phyloP scores from a whole-genome alignment of 2,113 vertebrate genomes.

The Verasper variegatus region DNA sequence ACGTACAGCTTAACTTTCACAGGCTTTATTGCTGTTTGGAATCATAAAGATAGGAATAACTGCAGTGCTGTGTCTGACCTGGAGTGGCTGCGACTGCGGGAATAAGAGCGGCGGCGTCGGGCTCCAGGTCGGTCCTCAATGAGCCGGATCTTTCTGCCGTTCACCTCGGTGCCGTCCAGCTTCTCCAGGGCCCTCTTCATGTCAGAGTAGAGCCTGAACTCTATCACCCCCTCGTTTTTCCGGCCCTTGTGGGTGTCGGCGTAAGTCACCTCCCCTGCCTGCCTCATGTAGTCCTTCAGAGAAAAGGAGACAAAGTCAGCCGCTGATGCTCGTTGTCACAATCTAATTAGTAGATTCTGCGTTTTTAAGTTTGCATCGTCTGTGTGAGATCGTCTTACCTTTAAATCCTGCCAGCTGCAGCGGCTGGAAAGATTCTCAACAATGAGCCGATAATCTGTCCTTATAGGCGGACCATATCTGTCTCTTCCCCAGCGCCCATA shows the following conservation, averaged over 20 bases:
- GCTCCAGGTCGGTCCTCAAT: constrained; percentile 96
- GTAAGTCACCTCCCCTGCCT: constrained; percentile 97
- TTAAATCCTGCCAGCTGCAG: constrained; percentile 98
- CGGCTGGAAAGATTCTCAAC: constrained; percentile 98
- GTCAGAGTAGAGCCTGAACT: constrained; percentile 96
- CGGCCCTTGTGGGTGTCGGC: constrained; percentile 96
- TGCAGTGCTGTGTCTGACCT: constrained; percentile 76
- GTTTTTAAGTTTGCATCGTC: too few species aligned
- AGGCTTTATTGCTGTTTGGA: too few species aligned
- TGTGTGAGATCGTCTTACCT: constrained; percentile 81
- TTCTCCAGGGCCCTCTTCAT: constrained; percentile 99
- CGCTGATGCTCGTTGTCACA: too few species aligned
- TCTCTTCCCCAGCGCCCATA: constrained; percentile 95
- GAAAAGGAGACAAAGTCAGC: background rate
- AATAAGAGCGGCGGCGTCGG: constrained; percentile 90
- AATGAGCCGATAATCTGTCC: constrained; percentile 97
- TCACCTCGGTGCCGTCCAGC: constrained; percentile 95
- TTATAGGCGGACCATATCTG: constrained; percentile 93
- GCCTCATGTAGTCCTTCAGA: constrained; percentile 95
- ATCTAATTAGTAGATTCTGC: too few species aligned
- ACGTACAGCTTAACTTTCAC: too few species aligned
- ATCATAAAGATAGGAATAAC: background rate
- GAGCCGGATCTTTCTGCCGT: constrained; percentile 95
- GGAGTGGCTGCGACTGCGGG: constrained; percentile 92
- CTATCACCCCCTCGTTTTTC: constrained; percentile 96